Percentiles rank a stretch among this genome's conserved stretches.
Conservation (phyloP, 2,888 invertebrate genomes). For the Eristalis pertinax region DNA sequence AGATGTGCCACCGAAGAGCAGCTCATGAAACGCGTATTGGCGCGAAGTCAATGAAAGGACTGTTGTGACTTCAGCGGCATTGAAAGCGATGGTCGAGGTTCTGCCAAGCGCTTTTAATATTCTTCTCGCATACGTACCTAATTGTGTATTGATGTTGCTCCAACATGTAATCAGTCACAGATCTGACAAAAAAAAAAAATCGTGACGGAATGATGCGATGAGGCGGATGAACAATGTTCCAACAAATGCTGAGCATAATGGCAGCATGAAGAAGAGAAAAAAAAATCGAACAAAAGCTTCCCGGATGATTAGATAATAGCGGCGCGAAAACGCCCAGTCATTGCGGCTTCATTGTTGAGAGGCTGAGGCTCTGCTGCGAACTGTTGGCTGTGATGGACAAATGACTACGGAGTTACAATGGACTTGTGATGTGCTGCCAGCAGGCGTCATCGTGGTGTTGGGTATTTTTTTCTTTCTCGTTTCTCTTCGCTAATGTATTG, state of each 20-base stretch:
- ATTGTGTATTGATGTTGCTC: background rate
- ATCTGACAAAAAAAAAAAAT: slow-evolving; percentile 19
- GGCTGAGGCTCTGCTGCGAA: background rate
- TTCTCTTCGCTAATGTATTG: background rate
- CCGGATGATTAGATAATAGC: background rate
- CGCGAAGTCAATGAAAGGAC: background rate
- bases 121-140: background rate
- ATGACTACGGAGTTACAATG: background rate
- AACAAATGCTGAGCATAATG: background rate
- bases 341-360: background rate
- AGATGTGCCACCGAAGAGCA: background rate
- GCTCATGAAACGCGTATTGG: background rate
- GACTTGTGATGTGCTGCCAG: background rate
- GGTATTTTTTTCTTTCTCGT: too few species aligned
- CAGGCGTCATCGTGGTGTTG: background rate
- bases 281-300: background rate
- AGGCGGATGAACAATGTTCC: slow-evolving; percentile 1
- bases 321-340: background rate
- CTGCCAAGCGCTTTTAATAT: background rate
- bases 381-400: background rate
- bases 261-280: background rate
- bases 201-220: slow-evolving; percentile 29
- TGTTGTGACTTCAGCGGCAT: background rate
- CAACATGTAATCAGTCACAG: slow-evolving; percentile 23
- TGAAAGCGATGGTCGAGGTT: background rate